These are phyloP conservation scores for Entomyzon cyanotis DNA, from an alignment of 2,113 vertebrate genomes.

Conservation along the genomic window DNA sequence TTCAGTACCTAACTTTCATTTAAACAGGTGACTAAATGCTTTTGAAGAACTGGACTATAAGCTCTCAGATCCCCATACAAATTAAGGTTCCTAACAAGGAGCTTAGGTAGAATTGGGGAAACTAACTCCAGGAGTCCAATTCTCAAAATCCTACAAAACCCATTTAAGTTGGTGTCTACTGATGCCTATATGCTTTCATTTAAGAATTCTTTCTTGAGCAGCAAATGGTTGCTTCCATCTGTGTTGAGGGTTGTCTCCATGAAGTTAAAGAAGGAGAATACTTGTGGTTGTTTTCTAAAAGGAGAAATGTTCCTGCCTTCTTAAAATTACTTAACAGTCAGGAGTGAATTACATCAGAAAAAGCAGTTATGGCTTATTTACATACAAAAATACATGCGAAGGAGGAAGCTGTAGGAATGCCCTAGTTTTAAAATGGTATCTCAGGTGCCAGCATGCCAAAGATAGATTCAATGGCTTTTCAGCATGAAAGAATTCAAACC, in stretches of 20 bases:
- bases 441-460: not conserved
- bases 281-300: not conserved
- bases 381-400: not conserved
- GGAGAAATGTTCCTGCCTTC: not conserved
- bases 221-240: not conserved
- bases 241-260: not conserved
- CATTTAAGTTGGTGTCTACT: not conserved
- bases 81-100: not conserved
- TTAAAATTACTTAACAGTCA: not conserved
- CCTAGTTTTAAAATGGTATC: not conserved
- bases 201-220: not conserved
- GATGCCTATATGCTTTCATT: not conserved
- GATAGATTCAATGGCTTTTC: not conserved
- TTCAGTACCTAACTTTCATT: not conserved
- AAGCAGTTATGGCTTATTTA: not conserved
- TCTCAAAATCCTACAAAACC: not conserved
- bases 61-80: fast-evolving
- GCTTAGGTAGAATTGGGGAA: not conserved
- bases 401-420: not conserved
- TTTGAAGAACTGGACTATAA: not conserved
- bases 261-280: not conserved
- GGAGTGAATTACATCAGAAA: not conserved
- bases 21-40: not conserved
- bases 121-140: not conserved
- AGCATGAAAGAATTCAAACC: not conserved